Base-by-base conservation (phyloP, 2,797 vertebrate species). In the Microhierax caerulescens region DNA sequence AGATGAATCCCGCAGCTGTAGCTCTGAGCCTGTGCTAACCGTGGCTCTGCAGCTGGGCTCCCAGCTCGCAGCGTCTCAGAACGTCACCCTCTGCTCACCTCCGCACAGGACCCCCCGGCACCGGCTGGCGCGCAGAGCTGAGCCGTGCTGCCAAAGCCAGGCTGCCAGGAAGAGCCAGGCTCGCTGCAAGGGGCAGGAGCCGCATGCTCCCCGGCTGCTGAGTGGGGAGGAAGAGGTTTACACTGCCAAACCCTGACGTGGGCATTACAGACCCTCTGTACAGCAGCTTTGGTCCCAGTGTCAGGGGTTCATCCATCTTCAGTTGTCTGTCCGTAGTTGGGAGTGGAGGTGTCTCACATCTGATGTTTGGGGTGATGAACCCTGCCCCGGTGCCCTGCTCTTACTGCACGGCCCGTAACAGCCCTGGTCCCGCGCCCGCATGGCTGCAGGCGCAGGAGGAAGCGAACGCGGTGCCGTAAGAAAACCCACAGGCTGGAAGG, bases 201-300 rank as follows among this genome's bases (percentile, higher is more conserved):
- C 36, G 24, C 2, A 2, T 5, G 27, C 27, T 72, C 23, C 43
- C 18, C 1, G 0, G 60, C 10, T 60, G 45, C 4, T 0, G 54
- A 69, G 22, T 5, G 6, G 19, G 45, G 36, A 61, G 37, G 43
- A 64, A 47, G 32, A 53, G 27, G 17, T 56, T 65, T 43, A 69
- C 84, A 56, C 18, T 16, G 39, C 60, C 54, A 60, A 43, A 43
- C 4, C 10, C 32, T 17, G 9, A 19, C 3, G 20, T 41, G 57
- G 41, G 57, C n/a, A 28, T 74, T 39, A 43, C 1, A 2, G 20
- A 39, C 73, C 24, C 25, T 36, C 23, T 27, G 36, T 30, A 12
- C 32, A 39, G 50, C 39, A 60, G 41, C 34, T 11, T 25, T 39
- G 18, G 39, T 64, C 27, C 50, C 50, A 8, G 3, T 19, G 39